A percentile compares a stretch with the other conserved stretches of the same genome.
Conservation (phyloP, 2,113 vertebrate genomes). For the Poecilia latipinna region DNA sequence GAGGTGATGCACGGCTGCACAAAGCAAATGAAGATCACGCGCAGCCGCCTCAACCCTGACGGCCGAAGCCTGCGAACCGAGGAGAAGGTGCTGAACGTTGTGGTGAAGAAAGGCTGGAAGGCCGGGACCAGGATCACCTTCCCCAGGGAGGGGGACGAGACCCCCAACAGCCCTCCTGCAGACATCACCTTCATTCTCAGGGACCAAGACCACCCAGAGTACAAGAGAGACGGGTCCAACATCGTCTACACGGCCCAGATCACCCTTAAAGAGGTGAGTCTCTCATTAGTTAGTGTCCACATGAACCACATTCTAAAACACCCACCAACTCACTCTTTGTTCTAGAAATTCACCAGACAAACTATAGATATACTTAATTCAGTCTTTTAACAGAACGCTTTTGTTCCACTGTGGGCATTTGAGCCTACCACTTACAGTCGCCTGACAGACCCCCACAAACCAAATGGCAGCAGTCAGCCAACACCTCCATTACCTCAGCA, state of each 20-base stretch:
- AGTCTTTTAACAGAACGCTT: conserved; percentile 44
- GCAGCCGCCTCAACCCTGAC: conserved; percentile 89
- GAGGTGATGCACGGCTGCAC: conserved; percentile 93
- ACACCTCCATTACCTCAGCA: conserved; percentile 72
- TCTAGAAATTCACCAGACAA: conserved; percentile 5
- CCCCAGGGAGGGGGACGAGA: conserved; percentile 93
- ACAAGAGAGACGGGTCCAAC: conserved; percentile 93
- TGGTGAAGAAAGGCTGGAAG: conserved; percentile 97
- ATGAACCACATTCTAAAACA: background rate
- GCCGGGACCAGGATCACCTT: conserved; percentile 98
- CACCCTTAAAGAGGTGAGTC: conserved; percentile 91
- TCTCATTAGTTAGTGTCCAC: conserved; percentile 14
- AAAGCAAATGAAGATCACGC: conserved; percentile 93
- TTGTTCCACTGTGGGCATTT: conserved; percentile 50
- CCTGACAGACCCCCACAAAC: conserved; percentile 57
- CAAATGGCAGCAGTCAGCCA: conserved; percentile 56
- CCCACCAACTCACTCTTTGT: conserved; percentile 14
- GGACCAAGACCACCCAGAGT: conserved; percentile 91
- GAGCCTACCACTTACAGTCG: conserved; percentile 25
- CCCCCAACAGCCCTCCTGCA: conserved; percentile 87
- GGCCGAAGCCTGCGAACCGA: conserved; percentile 87
- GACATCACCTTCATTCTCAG: conserved; percentile 96
- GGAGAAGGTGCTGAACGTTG: conserved; percentile 95
- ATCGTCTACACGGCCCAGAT: conserved; percentile 91
- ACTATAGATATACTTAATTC: background rate